These are phyloP conservation scores for Syngnathus scovelli DNA, from an alignment of 2,113 vertebrate species.

Conservation along the genomic window DNA sequence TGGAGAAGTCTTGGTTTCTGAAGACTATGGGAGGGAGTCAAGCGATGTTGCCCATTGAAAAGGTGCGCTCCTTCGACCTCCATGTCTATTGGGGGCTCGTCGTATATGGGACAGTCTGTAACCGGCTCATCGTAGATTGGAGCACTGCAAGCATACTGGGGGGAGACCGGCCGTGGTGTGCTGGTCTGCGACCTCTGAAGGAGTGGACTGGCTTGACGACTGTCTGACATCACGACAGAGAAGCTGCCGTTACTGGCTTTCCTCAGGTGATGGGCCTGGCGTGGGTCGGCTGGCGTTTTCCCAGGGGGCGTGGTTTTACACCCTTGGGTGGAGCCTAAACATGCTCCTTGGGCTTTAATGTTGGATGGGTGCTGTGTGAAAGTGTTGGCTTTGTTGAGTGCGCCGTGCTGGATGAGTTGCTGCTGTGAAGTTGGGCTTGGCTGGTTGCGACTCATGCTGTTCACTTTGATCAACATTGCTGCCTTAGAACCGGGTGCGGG, in stretches of 20 bases:
- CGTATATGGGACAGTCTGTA: conserved; percentile 80
- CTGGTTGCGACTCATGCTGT: conserved; percentile 70
- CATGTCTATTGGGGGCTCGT: conserved; percentile 85
- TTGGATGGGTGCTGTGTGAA: conserved; percentile 58
- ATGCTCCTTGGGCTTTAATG: conserved; percentile 58
- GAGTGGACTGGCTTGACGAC: conserved; percentile 58
- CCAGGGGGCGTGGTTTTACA: conserved; percentile 66
- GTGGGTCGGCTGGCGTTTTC: conserved; percentile 54
- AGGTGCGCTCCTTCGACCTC: conserved; percentile 72
- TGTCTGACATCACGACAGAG: conserved; percentile 71
- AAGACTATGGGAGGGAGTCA: conserved; percentile 73
- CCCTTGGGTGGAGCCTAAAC: conserved; percentile 53
- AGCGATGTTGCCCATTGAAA: conserved; percentile 57
- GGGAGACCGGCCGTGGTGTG: conserved; percentile 73
- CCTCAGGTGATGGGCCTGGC: conserved; percentile 79
- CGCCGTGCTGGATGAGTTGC: conserved; percentile 49
- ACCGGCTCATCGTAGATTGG: conserved; percentile 82
- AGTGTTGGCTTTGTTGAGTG: conserved; percentile 49
- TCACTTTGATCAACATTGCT: conserved; percentile 85
- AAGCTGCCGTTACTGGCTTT: conserved; percentile 82
- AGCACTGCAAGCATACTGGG: conserved; percentile 72
- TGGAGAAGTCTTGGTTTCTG: conserved; percentile 75
- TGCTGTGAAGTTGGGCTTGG: conserved; percentile 59
- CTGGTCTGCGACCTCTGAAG: conserved; percentile 68
- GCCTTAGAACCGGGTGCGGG: conserved; percentile 81